phyloP scores from a whole-genome alignment of 30 jellyfish, hydroid and myxozoan species.

The Aurelia coerulea region DNA sequence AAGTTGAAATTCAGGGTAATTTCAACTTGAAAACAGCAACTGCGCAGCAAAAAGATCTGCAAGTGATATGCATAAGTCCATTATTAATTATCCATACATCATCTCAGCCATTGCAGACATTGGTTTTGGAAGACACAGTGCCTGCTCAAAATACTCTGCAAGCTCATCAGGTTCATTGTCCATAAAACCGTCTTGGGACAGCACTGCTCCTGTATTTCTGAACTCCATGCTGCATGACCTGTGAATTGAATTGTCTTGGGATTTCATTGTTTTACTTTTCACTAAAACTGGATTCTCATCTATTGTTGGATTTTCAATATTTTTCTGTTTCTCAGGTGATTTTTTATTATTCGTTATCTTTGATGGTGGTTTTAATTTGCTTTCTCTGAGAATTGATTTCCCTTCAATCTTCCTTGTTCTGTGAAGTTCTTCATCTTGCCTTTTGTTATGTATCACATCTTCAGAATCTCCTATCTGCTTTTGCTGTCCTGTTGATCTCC shows the following conservation, averaged over 20 bases:
- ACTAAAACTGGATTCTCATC: not conserved
- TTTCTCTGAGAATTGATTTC: slow-evolving; percentile 49
- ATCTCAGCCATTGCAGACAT: slow-evolving; percentile 99
- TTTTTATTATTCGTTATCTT: not conserved
- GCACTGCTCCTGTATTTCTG: slow-evolving; percentile 28
- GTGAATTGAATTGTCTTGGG: not conserved
- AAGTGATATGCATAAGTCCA: too few species aligned
- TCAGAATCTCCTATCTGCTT: not conserved
- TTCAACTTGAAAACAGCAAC: not conserved
- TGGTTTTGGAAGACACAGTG: slow-evolving; percentile 91
- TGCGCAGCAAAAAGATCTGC: too few species aligned
- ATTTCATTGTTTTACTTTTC: not conserved
- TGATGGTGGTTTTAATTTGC: slow-evolving; percentile 34
- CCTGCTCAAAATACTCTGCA: slow-evolving; percentile 90
- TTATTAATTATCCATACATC: slow-evolving; percentile 82
- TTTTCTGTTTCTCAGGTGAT: not conserved
- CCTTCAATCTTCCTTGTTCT: slow-evolving; percentile 4
- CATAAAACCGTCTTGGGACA: slow-evolving; percentile 29
- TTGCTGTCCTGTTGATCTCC: slow-evolving; percentile 7
- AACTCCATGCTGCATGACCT: slow-evolving; percentile 60
- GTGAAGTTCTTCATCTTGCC: slow-evolving; percentile 2
- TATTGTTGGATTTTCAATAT: not conserved
- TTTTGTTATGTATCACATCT: not conserved
- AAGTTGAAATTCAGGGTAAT: not conserved
- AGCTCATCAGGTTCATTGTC: slow-evolving; percentile 86